Conservation (phyloP, 64 coral and sea anemone genomes). For the Dendrophyllia cribrosa region DNA sequence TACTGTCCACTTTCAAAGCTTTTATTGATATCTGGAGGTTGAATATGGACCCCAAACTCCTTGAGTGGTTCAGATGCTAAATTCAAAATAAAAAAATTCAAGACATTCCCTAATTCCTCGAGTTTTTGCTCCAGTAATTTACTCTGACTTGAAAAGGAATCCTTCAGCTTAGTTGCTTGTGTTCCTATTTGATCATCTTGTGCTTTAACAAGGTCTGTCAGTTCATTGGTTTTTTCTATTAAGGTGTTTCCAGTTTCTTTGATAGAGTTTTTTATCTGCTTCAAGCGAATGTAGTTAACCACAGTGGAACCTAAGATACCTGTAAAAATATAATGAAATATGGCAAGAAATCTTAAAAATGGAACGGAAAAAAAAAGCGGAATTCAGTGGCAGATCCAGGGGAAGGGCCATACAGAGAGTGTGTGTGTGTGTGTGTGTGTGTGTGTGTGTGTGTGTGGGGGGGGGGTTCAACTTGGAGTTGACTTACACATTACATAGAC, state of each 20-base stretch:
- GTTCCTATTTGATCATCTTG: constrained; percentile 48
- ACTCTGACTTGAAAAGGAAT: constrained; percentile 41
- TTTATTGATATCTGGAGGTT: background rate
- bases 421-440: no score
- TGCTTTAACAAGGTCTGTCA: constrained; percentile 27
- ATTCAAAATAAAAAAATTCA: constrained; percentile 62
- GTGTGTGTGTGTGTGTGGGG: no score
- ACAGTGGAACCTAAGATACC: constrained; percentile 92
- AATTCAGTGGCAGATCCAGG: no score
- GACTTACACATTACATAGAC: no score
- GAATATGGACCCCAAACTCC: constrained; percentile 36
- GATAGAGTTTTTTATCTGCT: constrained; percentile 91
- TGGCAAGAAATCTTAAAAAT: background rate
- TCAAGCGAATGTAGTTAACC: constrained; percentile 86
- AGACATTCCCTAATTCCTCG: constrained; percentile 33
- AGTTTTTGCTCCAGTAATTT: constrained; percentile 54
- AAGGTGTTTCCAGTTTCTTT: constrained; percentile 77
- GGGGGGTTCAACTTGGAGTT: no score
- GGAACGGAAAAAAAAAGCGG: no score
- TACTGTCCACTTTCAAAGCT: background rate
- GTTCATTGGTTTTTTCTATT: constrained; percentile 74
- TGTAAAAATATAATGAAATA: constrained; percentile 15
- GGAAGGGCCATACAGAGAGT: no score
- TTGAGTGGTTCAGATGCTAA: constrained; percentile 16
- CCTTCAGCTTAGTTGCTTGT: constrained; percentile 34